These are phyloP conservation scores for Eriocheir sinensis DNA, from an alignment of 1,140 invertebrate genomes.

Conservation along the genomic window DNA sequence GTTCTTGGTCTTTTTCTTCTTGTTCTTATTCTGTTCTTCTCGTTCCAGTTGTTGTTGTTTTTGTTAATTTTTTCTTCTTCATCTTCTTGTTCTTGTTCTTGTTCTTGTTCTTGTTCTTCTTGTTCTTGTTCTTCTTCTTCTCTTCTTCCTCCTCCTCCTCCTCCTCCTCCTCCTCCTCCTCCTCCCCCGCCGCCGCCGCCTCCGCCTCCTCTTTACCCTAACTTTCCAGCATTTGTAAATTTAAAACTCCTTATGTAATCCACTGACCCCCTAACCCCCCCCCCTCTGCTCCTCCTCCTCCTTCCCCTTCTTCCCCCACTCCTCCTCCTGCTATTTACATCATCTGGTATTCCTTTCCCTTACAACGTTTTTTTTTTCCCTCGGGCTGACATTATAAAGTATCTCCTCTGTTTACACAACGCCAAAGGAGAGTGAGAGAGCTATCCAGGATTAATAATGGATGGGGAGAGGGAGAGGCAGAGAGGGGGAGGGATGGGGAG, in stretches of 20 bases:
- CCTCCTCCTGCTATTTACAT: neutral
- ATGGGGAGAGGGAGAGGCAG: neutral
- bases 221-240: no score
- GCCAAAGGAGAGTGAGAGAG: conserved; percentile 15
- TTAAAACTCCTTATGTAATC: no score
- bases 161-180: neutral
- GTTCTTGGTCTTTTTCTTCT: no score
- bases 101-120: neutral
- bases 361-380: neutral
- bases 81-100: neutral
- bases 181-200: neutral
- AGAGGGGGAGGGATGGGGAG: conserved; percentile 10
- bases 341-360: neutral
- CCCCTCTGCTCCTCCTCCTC: conserved; percentile 41
- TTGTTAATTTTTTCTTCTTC: neutral
- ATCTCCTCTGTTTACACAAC: neutral
- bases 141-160: neutral
- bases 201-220: conserved; percentile 35
- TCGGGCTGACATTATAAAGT: no score
- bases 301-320: neutral
- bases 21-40: no score
- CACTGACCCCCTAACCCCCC: conserved; percentile 28
- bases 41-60: no score
- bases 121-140: neutral
- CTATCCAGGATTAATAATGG: neutral